A percentile compares a stretch with the other conserved stretches of the same genome.
phyloP scores from a whole-genome alignment of 2,888 invertebrate species.

The Cryptocephalus primarius region DNA sequence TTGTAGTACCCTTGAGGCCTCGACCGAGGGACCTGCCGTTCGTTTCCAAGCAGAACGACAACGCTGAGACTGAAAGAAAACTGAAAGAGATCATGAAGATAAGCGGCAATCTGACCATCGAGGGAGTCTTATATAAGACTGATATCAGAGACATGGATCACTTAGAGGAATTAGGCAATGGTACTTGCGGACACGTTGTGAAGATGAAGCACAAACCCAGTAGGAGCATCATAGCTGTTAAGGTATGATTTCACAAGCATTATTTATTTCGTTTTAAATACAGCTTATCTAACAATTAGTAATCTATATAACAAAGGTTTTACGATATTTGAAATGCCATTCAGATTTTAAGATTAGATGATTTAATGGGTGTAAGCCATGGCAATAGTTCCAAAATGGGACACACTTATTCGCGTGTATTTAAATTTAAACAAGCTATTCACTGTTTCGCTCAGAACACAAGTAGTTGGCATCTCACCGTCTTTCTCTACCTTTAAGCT shows the following conservation, averaged over 20 bases:
- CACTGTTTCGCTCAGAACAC: too few relatives aligned
- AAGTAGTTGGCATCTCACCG: too few relatives aligned
- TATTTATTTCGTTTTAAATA: background rate
- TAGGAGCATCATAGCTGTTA: constrained; percentile 82
- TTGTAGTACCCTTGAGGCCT: constrained; percentile 37
- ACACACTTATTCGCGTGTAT: too few relatives aligned
- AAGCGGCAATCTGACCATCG: constrained; percentile 80
- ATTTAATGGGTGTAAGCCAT: too few relatives aligned
- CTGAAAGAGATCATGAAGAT: constrained; percentile 88
- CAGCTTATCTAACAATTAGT: too few relatives aligned
- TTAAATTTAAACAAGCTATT: too few relatives aligned
- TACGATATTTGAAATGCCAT: background rate
- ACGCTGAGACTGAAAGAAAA: constrained; percentile 66
- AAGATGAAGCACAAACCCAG: constrained; percentile 90
- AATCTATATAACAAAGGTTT: background rate
- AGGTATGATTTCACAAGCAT: constrained; percentile 43
- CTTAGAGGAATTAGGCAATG: constrained; percentile 81
- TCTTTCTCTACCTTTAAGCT: too few relatives aligned
- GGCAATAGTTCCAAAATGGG: too few relatives aligned
- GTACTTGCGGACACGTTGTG: constrained; percentile 95
- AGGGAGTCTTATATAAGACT: constrained; percentile 67
- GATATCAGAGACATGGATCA: constrained; percentile 75
- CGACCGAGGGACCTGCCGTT: constrained; percentile 49
- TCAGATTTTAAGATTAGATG: too few relatives aligned
- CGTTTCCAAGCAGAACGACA: constrained; percentile 42